Conservation (phyloP, 2,113 vertebrate genomes). For the Tapirus terrestris region DNA sequence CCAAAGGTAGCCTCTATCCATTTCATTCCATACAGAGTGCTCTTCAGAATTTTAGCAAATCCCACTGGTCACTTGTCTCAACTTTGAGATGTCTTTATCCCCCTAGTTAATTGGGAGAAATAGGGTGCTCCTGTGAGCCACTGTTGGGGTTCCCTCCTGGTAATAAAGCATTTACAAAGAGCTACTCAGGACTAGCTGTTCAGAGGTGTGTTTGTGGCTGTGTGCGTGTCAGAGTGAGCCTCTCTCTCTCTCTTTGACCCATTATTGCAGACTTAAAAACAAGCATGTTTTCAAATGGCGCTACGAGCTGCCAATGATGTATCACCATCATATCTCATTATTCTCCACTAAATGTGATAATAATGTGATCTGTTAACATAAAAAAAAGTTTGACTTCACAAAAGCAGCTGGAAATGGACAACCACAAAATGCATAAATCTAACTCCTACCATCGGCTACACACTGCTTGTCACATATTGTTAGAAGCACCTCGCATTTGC, state of each 20-base stretch:
- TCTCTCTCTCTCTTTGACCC: conserved; percentile 70
- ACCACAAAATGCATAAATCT: conserved; percentile 84
- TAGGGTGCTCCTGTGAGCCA: background rate
- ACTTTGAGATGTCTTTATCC: background rate
- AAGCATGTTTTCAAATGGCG: conserved; percentile 81
- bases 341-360: conserved; percentile 85
- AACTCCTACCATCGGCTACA: conserved; percentile 79
- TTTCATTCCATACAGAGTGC: background rate
- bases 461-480: conserved; percentile 83
- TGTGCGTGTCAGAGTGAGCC: background rate
- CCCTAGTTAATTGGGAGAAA: background rate
- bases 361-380: conserved; percentile 87
- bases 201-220: conserved; percentile 20
- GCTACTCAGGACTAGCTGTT: conserved; percentile 41
- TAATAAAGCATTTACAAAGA: conserved; percentile 63
- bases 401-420: conserved; percentile 87
- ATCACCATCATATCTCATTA: conserved; percentile 81
- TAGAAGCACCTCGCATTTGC: conserved; percentile 84
- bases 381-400: conserved; percentile 87
- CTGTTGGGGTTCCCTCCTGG: background rate
- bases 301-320: conserved; percentile 79
- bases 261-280: conserved; percentile 78
- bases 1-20: background rate
- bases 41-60: conserved; percentile 50
- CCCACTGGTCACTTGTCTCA: background rate